A percentile compares a stretch with the other conserved stretches of the same genome.
phyloP scores from a whole-genome alignment of 2,113 vertebrate species.

The Cyprinodon brontotheroides region DNA sequence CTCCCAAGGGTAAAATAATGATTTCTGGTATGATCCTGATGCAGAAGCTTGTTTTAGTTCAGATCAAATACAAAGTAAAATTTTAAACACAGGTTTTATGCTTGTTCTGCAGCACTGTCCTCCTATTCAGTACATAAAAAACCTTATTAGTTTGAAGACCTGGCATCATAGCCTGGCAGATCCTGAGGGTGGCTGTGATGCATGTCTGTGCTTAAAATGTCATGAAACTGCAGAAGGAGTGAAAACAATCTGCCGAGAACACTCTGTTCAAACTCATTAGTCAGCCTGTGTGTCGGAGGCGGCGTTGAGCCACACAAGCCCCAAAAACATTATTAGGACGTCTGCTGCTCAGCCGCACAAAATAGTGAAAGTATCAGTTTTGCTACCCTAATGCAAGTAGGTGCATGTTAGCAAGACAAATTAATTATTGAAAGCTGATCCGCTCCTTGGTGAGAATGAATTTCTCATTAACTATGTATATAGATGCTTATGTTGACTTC shows the following conservation, averaged over 20 bases:
- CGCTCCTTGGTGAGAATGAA: slow-evolving; percentile 27
- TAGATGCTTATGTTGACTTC: slow-evolving; percentile 28
- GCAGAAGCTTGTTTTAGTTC: slow-evolving; percentile 24
- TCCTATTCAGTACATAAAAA: slow-evolving; percentile 41
- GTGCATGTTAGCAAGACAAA: slow-evolving; percentile 3
- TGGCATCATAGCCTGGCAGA: slow-evolving; percentile 49
- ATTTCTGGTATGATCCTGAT: slow-evolving; percentile 27
- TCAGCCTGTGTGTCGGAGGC: slow-evolving; percentile 63
- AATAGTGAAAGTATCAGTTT: slow-evolving; percentile 21
- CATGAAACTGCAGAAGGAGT: slow-evolving; percentile 68
- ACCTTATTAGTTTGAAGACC: slow-evolving; percentile 43
- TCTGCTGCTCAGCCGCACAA: slow-evolving; percentile 34
- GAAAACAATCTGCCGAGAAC: slow-evolving; percentile 63
- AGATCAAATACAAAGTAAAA: slow-evolving; percentile 32
- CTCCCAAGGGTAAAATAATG: neutral
- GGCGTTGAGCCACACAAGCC: slow-evolving; percentile 39
- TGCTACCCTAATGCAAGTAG: slow-evolving; percentile 7
- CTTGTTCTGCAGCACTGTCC: slow-evolving; percentile 40
- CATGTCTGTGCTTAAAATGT: slow-evolving; percentile 72
- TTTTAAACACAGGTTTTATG: slow-evolving; percentile 26
- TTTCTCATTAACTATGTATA: slow-evolving; percentile 56
- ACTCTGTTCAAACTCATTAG: slow-evolving; percentile 67
- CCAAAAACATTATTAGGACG: slow-evolving; percentile 47
- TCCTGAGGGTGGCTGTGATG: slow-evolving; percentile 64
- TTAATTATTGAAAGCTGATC: slow-evolving; percentile 44